Evolutionary conservation across 2,113 vertebrate species (phyloP).

Genomic region (Chelonoidis abingdonii): DNA sequence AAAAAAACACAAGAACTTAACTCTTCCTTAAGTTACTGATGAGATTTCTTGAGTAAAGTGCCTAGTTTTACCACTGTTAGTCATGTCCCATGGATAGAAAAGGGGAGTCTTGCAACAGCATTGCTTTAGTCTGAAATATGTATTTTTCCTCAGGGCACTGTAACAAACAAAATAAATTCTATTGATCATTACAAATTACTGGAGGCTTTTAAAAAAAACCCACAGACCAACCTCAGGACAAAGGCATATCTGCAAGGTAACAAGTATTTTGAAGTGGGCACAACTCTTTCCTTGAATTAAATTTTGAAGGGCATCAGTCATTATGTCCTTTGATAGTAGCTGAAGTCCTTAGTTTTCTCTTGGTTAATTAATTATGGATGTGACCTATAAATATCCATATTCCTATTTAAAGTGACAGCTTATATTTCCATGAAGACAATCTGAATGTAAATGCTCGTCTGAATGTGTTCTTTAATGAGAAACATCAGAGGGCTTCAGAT

Average conservation of each 20-base stretch:
- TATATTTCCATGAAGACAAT: neutral
- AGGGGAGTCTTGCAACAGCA: neutral
- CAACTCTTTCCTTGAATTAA: neutral
- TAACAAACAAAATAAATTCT: neutral
- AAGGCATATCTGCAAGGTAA: neutral
- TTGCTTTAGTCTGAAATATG: neutral
- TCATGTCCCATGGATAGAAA: neutral
- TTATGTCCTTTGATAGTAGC: neutral
- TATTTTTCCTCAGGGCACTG: neutral
- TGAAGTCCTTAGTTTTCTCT: conserved; percentile 1
- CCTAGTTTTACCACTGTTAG: neutral
- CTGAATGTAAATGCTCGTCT: neutral
- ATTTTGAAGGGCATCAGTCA: neutral
- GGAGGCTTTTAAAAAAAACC: accelerated
- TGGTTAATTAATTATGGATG: conserved; percentile 58
- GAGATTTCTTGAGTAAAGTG: neutral
- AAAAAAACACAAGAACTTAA: neutral
- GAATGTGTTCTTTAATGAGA: conserved; percentile 8
- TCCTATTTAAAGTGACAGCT: conserved; percentile 4
- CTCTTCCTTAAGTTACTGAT: too few species aligned
- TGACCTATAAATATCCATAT: conserved; percentile 13
- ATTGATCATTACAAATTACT: neutral
- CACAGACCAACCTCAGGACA: neutral
- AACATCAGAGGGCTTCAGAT: neutral
- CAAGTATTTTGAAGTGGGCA: neutral